A percentile compares a stretch with the other conserved stretches of the same genome.
These are phyloP conservation scores for Drosophila barbarae DNA, from an alignment of 2,888 invertebrate genomes.

Conservation along the genomic window DNA sequence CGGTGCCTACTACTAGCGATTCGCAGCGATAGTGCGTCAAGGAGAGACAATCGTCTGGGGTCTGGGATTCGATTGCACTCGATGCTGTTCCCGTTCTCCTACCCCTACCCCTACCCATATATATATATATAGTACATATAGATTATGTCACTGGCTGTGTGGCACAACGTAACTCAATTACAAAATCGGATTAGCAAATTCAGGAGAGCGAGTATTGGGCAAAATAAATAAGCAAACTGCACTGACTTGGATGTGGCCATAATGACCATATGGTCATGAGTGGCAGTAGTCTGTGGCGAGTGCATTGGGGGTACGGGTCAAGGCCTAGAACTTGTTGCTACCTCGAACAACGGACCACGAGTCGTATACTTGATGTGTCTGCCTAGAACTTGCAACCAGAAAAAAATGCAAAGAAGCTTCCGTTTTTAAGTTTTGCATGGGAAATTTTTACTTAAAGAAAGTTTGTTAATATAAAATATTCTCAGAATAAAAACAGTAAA, in stretches of 20 bases:
- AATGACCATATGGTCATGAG: conserved; percentile 31
- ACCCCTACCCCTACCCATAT: not conserved
- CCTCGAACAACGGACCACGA: conserved; percentile 5
- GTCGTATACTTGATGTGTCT: conserved; percentile 29
- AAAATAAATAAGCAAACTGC: conserved; percentile 16
- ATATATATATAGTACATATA: no score
- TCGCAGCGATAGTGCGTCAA: conserved; percentile 23
- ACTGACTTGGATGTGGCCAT: conserved; percentile 20
- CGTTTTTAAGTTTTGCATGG: not conserved
- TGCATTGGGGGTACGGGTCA: conserved; percentile 34
- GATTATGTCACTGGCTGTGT: conserved; percentile 19
- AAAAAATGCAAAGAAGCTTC: not conserved
- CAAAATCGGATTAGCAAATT: conserved; percentile 60
- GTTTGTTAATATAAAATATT: not conserved
- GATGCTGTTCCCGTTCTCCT: conserved; percentile 18
- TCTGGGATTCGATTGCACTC: conserved; percentile 8
- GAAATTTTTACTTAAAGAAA: not conserved
- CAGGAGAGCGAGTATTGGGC: conserved; percentile 37
- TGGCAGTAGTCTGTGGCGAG: conserved; percentile 23
- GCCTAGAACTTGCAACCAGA: conserved; percentile 10
- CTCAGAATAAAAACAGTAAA: no score
- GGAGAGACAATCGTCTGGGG: conserved; percentile 10
- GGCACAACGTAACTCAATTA: conserved; percentile 44
- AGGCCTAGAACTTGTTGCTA: conserved; percentile 38
- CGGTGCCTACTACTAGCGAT: conserved; percentile 39